A percentile compares a stretch with the other conserved stretches of the same genome.
Evolutionary conservation across 2,113 vertebrate genomes (phyloP).

Genomic region (Strigops habroptila): DNA sequence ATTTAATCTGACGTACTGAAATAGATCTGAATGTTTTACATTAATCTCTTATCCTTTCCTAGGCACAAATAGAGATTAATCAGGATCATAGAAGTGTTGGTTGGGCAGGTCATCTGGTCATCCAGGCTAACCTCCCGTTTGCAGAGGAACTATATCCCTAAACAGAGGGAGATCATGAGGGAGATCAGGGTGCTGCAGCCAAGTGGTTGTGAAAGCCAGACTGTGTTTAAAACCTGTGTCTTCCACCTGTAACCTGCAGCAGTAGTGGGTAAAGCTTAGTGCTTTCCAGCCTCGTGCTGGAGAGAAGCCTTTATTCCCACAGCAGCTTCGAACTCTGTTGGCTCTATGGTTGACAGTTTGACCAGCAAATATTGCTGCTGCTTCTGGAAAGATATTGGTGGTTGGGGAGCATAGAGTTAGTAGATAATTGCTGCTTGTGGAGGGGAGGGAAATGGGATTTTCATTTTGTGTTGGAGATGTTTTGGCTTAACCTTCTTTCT

Average conservation of each 20-base stretch:
- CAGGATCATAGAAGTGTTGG: not conserved
- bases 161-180: not conserved
- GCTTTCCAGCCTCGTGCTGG: not conserved
- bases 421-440: not conserved
- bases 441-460: not conserved
- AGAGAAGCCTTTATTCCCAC: not conserved
- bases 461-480: not conserved
- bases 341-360: not conserved
- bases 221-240: not conserved
- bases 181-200: not conserved
- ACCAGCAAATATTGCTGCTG: not conserved
- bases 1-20: not conserved
- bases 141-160: not conserved
- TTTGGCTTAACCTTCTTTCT: not conserved
- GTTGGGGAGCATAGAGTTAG: not conserved
- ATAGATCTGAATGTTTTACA: not conserved
- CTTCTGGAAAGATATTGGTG: accelerated
- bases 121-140: not conserved
- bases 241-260: not conserved
- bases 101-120: not conserved
- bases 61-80: not conserved
- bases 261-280: not conserved
- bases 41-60: too few species aligned
- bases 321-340: not conserved
- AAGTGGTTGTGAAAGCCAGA: not conserved